Evolutionary conservation across 23 tunicate genomes (phyloP), one percentile per base, ranked within the genome.

Genomic region (Clavelina lepadiformis): DNA sequence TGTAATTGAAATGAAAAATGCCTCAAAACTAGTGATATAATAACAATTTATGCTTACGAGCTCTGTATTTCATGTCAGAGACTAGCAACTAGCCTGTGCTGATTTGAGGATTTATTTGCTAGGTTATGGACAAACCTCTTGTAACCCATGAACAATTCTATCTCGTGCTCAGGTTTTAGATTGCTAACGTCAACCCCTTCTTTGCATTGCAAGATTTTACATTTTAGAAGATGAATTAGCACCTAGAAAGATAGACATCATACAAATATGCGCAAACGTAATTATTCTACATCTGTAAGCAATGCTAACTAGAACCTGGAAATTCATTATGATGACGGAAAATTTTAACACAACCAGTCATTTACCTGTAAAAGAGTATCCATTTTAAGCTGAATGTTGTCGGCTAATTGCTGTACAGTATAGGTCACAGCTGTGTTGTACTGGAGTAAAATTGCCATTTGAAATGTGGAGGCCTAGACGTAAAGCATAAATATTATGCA

Each of bases 401-500:
- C 92, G 1, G 94, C 87, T 5, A 93, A 75, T 55, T 93, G 93
- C 54, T 83, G 88, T 5, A 93, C 98, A 21, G 98, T 93, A 72
- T 83, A 78, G 20, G 82, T 58, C 3, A 77, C 46, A 19, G 63
- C 53, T 4, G 82, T 33, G 70, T 93, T 93, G 71, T 72, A 93
- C 61, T 83, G 94, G 29, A 93, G 82, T 20, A 93, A 38, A 55
- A 93, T 79, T 32, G 98, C 98, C 98, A 93, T 93, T 93, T 93
- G 98, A 74, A 93, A 83, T 45, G 98, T 93, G 35, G 98, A 93
- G 1, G 98, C 98, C 93, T 89, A 83, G 3, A 41, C 15, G 49
- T 41, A 41, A 15, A 11, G 11, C 15, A 41, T 15, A 11, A 41
- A 41, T 15, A 41, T 41, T 53, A 53, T 5, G 15, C 15, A 44